Percentiles rank a stretch among this genome's conserved stretches.
phyloP scores from a whole-genome alignment of 1,140 invertebrate species.

The Aricia agestis region DNA sequence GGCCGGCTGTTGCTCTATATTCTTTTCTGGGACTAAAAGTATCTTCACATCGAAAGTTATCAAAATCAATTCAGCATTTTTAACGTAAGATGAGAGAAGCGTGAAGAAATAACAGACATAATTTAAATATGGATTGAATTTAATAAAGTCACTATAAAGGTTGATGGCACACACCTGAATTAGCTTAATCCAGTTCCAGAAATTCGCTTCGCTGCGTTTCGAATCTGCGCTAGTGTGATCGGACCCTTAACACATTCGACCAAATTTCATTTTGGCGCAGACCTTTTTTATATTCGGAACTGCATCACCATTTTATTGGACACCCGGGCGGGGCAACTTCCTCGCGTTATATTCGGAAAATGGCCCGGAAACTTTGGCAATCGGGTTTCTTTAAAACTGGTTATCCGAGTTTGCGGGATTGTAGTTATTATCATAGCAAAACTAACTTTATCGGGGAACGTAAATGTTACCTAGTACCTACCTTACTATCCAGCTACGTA shows the following conservation, averaged over 20 bases:
- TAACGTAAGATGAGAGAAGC: too few species aligned
- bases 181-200: too few species aligned
- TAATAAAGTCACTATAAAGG: too few species aligned
- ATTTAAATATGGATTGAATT: too few species aligned
- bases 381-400: conserved; percentile 2
- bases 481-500: too few species aligned
- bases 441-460: not conserved
- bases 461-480: not conserved
- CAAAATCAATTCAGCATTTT: too few species aligned
- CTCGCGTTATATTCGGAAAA: not conserved
- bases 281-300: not conserved
- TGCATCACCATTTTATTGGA: not conserved
- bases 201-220: not conserved
- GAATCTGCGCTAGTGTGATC: not conserved
- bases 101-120: too few species aligned
- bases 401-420: not conserved
- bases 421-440: not conserved
- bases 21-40: too few species aligned
- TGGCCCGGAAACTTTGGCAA: not conserved
- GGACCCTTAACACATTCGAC: not conserved
- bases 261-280: not conserved
- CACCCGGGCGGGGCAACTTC: not conserved
- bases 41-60: too few species aligned
- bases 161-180: too few species aligned
- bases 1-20: too few species aligned